These are phyloP conservation scores for Cryptocheilus praepositus DNA, from an alignment of 2,888 invertebrate species.

Conservation along the genomic window DNA sequence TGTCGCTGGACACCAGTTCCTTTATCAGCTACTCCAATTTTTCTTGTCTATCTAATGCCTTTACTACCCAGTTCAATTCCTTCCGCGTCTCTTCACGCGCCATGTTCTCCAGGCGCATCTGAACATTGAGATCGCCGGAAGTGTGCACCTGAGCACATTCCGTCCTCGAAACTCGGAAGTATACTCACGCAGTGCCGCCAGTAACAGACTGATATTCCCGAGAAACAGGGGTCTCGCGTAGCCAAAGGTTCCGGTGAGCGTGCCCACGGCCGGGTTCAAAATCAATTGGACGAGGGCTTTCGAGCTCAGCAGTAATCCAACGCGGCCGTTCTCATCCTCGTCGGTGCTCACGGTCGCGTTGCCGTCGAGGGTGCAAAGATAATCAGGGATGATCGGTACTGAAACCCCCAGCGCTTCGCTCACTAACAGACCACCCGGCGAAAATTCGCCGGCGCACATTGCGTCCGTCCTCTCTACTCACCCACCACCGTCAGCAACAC, in stretches of 20 bases:
- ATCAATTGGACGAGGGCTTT: constrained; percentile 88
- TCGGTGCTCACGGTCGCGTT: constrained; percentile 65
- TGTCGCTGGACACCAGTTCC: too few species aligned
- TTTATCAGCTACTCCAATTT: too few species aligned
- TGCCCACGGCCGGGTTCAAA: constrained; percentile 85
- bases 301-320: constrained; percentile 83
- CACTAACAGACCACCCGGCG: neutral
- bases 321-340: constrained; percentile 80
- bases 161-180: neutral
- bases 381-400: constrained; percentile 90
- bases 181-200: constrained; percentile 82
- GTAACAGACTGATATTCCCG: constrained; percentile 82
- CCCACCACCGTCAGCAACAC: constrained; percentile 92
- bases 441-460: neutral
- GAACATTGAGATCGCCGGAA: too few species aligned
- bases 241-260: constrained; percentile 80
- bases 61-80: too few species aligned
- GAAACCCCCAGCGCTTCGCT: constrained; percentile 59
- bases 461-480: constrained; percentile 76
- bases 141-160: too few species aligned
- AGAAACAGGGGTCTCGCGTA: constrained; percentile 82
- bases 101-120: too few species aligned
- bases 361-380: constrained; percentile 79
- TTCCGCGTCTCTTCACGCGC: too few species aligned
- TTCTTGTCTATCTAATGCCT: too few species aligned